Base-by-base conservation (phyloP, 1,140 invertebrate genomes). In the Drosophila micromelanica region DNA sequence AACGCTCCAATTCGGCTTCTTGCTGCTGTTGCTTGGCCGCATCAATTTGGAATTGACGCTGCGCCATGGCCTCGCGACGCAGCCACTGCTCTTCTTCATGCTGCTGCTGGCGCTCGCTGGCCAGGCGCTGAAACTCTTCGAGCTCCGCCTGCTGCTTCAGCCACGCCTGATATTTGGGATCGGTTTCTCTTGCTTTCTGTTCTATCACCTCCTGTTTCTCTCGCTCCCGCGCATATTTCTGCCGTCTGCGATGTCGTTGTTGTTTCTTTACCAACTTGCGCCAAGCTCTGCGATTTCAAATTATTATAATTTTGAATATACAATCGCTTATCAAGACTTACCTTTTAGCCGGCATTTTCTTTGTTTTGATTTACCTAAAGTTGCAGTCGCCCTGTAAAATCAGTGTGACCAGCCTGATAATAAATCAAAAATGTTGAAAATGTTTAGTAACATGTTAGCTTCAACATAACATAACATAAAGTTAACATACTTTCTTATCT, bases 251-350 rank as follows among this genome's bases (percentile, higher is more conserved):
- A 69, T 93, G 92, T 48, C 93, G 73, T 82, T 93, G 90, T 27
- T 80, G 61, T 76, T 93, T 93, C 73, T 93, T 93, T 3, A 90
- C 86, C 17, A 90, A 8, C 74, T 93, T 93, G 40, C 93, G 90
- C 90, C 93, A 93, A 57, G 91, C 62, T 57, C 91, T 76, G 20
- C 6, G 15, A 11, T 42, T 49, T 2, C 2, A 7, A 40, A 15
- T 13, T 5, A 20, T 30, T 17, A 32, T 5, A n/a, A 52, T 27
- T 43, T 43, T 5, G 7, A 45, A 27, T 9, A 20, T 11, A 0
- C 7, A 17, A 15, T n/a, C n/a, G 56, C 35, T 38, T 40, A n/a
- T 49, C n/a, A 8, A 35, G 17, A 7, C 11, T 37, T 45, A 73
- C 71, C 71, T 37, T 17, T 69, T 62, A 13, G 40, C 57, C 56